Evolutionary conservation across 2,797 vertebrate genomes (phyloP).

Genomic region (Halcyon badia): DNA sequence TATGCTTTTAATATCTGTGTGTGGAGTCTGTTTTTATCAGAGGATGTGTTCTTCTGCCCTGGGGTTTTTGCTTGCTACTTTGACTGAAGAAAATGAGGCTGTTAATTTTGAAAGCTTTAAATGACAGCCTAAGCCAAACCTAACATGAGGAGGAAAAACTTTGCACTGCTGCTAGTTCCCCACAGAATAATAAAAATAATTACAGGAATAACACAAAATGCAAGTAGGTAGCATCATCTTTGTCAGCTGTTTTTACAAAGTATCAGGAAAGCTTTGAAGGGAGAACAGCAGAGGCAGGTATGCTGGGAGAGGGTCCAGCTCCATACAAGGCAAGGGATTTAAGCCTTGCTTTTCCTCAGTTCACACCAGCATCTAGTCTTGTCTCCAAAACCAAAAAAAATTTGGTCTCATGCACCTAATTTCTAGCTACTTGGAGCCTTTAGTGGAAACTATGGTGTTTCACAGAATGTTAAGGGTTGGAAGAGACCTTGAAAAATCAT

Average conservation of each 20-base stretch:
- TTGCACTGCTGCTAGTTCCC: not conserved
- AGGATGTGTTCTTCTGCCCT: not conserved
- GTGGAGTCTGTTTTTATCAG: not conserved
- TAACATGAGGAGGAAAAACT: not conserved
- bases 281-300: not conserved
- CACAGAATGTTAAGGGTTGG: no score
- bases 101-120: conserved; percentile 18
- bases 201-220: not conserved
- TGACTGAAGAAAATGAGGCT: not conserved
- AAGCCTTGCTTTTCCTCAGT: not conserved
- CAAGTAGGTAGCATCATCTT: not conserved
- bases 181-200: not conserved
- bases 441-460: not conserved
- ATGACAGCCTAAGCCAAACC: not conserved
- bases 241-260: not conserved
- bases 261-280: not conserved
- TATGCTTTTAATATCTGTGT: not conserved
- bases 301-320: not conserved
- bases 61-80: not conserved
- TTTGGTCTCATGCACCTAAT: not conserved
- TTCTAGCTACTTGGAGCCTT: not conserved
- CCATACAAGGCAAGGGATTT: not conserved
- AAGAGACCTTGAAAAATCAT: no score
- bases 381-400: not conserved
- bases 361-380: not conserved